Base-by-base conservation (phyloP, 2,797 vertebrate species). In the Nasua narica region DNA sequence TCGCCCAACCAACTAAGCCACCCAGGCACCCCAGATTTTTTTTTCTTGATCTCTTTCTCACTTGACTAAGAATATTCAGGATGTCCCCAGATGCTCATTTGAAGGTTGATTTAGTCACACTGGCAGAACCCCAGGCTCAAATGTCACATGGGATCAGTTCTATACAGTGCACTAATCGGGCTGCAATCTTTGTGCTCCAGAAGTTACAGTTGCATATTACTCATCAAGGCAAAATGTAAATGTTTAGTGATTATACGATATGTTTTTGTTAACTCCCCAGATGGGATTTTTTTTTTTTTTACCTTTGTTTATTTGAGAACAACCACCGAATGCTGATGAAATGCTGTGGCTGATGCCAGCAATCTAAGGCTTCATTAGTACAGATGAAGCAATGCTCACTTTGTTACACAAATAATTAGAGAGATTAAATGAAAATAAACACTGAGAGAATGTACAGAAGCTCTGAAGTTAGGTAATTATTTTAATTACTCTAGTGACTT, bases 71-170 rank as follows among this genome's bases (percentile, higher is more conserved):
- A 93, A 82, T 69, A 70, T 65, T 83, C 89, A 84, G 15, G 23
- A 37, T 87, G 69, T 89, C 67, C 93, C 87, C 62, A 85, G 37
- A 40, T 87, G 62, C 40, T 92, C 60, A 56, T 18, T 32, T 88
- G 58, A 94, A 94, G 65, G 74, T 70, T 93, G 78, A 72, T 56
- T 69, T 60, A 70, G 81, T 93, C 81, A 95, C 69, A 88, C 15
- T 40, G 35, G 65, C 76, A 90, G 92, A 98, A 98, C 95, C 94
- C 81, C 85, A 96, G 98, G 95, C 96, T 97, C 97, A 95, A 94
- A 96, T 72, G 97, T 98, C 97, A 97, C 96, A 97, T 96, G 82
- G 96, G 96, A 98, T 98, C 94, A 95, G 90, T 95, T 97, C 94
- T 92, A 74, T 62, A 96, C 77, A 81, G 91, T 91, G 60, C 72